Base-by-base conservation (phyloP, 1,140 invertebrate species). In the Bombus confusus region DNA sequence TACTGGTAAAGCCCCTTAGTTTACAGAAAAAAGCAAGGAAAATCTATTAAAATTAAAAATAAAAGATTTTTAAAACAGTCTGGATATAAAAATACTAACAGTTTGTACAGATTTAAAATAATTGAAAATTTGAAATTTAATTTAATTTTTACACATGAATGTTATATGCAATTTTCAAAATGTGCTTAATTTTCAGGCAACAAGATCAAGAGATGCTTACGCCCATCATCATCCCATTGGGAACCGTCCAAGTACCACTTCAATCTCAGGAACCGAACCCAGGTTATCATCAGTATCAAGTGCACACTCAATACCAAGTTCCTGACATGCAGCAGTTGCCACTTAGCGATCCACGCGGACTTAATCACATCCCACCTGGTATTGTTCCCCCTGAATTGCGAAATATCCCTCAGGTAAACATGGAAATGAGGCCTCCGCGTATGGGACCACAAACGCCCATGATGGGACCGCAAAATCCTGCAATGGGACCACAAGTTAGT, bases 191-290 rank as follows among this genome's bases (percentile, higher is more conserved):
- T 41, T 37, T n/a, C 34, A 95, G 94, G 47, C 93, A 93, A 87
- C 93, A 94, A 79, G 92, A 94, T 1, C 93, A 93, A 74, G 94
- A 94, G 47, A 92, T 94, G 90, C 90, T 94, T 73, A 95, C 94
- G 6, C 95, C 95, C n/a, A 94, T 95, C 41, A 95, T 95, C 37
- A 93, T 95, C 75, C 95, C 95, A 25, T 78, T 95, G 75, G 95
- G 94, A 77, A 93, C 94, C 13, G 91, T 95, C 0, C 94, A 95
- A 76, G 93, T 95, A 43, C 95, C 95, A 41, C 85, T 95, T 31
- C 94, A 95, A 13, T 89, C 91, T 4, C 93, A 93, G 47, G 94
- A 95, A 71, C 74, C 86, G 18, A 85, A 91, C 52, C 89, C 91
- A 13, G 92, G 86, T 57, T 95, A 93, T 66, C 93, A 94, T 74